Evolutionary conservation across 2,113 vertebrate species (phyloP), one percentile per base, ranked within the genome.

Genomic region (Neogobius melanostomus): DNA sequence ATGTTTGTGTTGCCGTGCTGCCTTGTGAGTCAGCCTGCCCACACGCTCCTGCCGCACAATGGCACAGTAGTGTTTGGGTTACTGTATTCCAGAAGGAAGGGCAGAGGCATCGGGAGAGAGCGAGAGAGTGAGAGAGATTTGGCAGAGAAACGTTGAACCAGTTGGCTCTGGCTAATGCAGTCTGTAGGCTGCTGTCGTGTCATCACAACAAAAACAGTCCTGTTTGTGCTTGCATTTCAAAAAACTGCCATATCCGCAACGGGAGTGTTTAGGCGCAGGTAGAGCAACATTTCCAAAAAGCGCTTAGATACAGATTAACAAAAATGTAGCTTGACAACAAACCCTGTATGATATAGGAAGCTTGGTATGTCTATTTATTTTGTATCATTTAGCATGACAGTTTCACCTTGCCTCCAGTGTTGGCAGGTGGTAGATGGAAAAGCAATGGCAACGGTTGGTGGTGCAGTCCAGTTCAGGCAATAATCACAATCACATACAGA

Each of bases 21-120:
- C 66, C 68, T 1, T 36, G 54, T 87, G 82, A 87, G 66, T 87
- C 87, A 86, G 64, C 46, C 79, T 61, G 68, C 82, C 80, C 76
- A 80, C 85, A 49, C 65, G 0, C 45, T 64, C 54, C 46, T 64
- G 69, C 45, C 68, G 62, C 56, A 53, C 72, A 56, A 47, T 61
- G 63, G 66, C 57, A 48, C 74, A 44, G 57, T 53, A 16, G 53
- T 70, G 68, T 72, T 54, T 53, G 57, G 54, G 68, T 69, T 74
- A 69, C 75, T 75, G 81, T 74, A 28, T 21, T 75, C 67, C 69
- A 71, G 64, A 54, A 61, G 67, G 45, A 47, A 72, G 53, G 61
- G 66, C 54, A 66, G 67, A 64, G 52, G 59, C 28, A 36, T 36
- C 28, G 28, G 47, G 8, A 11, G 6, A 16, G n/a, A 53, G n/a